These are phyloP conservation scores for Drosophila neotestacea DNA, from an alignment of 2,888 invertebrate genomes.

Conservation along the genomic window DNA sequence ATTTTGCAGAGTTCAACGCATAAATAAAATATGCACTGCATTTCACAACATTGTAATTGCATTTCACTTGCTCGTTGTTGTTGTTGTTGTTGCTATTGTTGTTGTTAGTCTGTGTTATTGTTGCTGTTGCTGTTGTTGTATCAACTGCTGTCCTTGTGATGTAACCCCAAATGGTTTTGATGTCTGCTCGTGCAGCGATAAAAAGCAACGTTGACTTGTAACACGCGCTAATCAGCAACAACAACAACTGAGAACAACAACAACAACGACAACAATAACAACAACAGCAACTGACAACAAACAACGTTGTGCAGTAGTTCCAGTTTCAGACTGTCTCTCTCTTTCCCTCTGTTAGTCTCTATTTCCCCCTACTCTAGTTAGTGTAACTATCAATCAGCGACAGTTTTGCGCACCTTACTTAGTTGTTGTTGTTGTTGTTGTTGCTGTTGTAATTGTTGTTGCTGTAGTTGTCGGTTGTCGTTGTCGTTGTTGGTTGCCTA, in stretches of 20 bases:
- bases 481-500: conserved; percentile 41
- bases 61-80: conserved; percentile 17
- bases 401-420: conserved; percentile 68
- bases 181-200: conserved; percentile 67
- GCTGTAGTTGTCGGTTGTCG: conserved; percentile 13
- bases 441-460: conserved; percentile 32
- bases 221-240: conserved; percentile 74
- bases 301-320: conserved; percentile 24
- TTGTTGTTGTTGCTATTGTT: conserved; percentile 19
- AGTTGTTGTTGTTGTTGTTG: conserved; percentile 17
- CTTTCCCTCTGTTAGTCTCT: conserved; percentile 1
- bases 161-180: conserved; percentile 65
- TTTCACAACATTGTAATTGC: conserved; percentile 54
- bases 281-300: conserved; percentile 21
- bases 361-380: conserved; percentile 2
- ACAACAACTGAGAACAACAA: conserved; percentile 4
- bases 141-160: conserved; percentile 48
- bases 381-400: conserved; percentile 67
- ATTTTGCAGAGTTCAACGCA: conserved; percentile 24
- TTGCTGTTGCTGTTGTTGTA: conserved; percentile 18
- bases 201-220: conserved; percentile 51
- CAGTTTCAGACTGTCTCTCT: conserved; percentile 22
- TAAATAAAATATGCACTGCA: conserved; percentile 52
- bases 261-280: conserved; percentile 21
- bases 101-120: conserved; percentile 11